phyloP scores from a whole-genome alignment of 1,140 invertebrate genomes.

The Limonius californicus region DNA sequence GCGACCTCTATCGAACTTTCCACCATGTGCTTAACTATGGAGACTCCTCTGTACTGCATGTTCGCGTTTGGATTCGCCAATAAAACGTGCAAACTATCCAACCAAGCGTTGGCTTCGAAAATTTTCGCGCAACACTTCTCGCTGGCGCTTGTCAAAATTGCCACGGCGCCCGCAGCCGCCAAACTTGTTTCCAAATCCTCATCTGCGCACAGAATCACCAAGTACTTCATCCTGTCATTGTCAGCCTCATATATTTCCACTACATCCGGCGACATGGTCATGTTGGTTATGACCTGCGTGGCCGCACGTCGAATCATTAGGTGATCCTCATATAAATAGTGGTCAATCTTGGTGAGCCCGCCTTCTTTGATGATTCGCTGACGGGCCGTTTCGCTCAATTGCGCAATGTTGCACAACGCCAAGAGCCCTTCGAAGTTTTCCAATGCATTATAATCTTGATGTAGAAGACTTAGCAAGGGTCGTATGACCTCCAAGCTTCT shows the following conservation, averaged over 20 bases:
- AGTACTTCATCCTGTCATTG: slow-evolving; percentile 87
- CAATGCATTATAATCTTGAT: slow-evolving; percentile 83
- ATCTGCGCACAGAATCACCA: slow-evolving; percentile 74
- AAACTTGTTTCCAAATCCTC: slow-evolving; percentile 82
- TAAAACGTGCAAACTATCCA: slow-evolving; percentile 71
- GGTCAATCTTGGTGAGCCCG: slow-evolving; percentile 81
- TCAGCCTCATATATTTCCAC: slow-evolving; percentile 77
- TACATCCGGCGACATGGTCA: slow-evolving; percentile 77
- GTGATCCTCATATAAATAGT: slow-evolving; percentile 94
- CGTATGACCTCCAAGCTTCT: slow-evolving; percentile 85
- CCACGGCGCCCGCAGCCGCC: slow-evolving; percentile 85
- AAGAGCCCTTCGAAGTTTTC: slow-evolving; percentile 97
- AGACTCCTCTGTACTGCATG: slow-evolving; percentile 80
- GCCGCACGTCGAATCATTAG: slow-evolving; percentile 82
- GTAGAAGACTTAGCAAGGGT: slow-evolving; percentile 81
- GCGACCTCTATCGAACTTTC: slow-evolving; percentile 70
- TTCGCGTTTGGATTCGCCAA: slow-evolving; percentile 75
- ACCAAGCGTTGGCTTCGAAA: slow-evolving; percentile 67
- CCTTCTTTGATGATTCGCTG: slow-evolving; percentile 85
- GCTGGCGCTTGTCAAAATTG: slow-evolving; percentile 77
- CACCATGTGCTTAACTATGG: slow-evolving; percentile 79
- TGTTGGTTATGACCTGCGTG: slow-evolving; percentile 87
- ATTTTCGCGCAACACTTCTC: slow-evolving; percentile 77
- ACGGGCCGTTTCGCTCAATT: slow-evolving; percentile 75
- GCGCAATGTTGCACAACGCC: slow-evolving; percentile 93